Evolutionary conservation across 2,888 invertebrate species (phyloP).

Genomic region (Sialis fuliginosa): DNA sequence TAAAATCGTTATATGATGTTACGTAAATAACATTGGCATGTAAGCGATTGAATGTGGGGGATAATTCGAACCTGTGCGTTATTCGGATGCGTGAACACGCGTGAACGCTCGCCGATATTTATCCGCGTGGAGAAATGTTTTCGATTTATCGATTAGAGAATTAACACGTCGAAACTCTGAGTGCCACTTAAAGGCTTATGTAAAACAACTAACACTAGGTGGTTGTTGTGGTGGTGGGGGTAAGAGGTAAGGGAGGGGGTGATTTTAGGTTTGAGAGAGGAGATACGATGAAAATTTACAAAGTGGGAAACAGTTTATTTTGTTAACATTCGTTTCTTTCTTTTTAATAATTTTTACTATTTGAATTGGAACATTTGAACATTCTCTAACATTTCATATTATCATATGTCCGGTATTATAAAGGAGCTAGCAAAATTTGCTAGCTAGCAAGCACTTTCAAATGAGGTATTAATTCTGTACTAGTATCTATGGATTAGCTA

Average conservation of each 20-base stretch:
- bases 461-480: too few relatives aligned
- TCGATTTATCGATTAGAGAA: constrained; percentile 9
- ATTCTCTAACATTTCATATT: too few relatives aligned
- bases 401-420: too few relatives aligned
- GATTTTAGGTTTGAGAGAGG: neutral
- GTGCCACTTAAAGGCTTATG: constrained; percentile 12
- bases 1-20: neutral
- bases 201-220: constrained; percentile 1
- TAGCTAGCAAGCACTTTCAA: too few relatives aligned
- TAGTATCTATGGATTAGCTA: too few relatives aligned
- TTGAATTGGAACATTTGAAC: too few relatives aligned
- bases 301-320: too few relatives aligned
- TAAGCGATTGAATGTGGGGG: neutral
- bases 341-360: too few relatives aligned
- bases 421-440: too few relatives aligned
- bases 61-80: neutral
- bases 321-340: too few relatives aligned
- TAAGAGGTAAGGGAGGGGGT: neutral
- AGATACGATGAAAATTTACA: too few relatives aligned
- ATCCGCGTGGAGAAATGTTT: constrained; percentile 4
- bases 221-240: neutral
- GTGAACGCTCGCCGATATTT: neutral
- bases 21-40: neutral
- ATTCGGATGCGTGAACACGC: constrained; percentile 1
- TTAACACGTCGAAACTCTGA: constrained; percentile 15